Evolutionary conservation across 2,888 invertebrate species (phyloP), one percentile per base, ranked within the genome.

Genomic region (Pyrochroa serraticornis): DNA sequence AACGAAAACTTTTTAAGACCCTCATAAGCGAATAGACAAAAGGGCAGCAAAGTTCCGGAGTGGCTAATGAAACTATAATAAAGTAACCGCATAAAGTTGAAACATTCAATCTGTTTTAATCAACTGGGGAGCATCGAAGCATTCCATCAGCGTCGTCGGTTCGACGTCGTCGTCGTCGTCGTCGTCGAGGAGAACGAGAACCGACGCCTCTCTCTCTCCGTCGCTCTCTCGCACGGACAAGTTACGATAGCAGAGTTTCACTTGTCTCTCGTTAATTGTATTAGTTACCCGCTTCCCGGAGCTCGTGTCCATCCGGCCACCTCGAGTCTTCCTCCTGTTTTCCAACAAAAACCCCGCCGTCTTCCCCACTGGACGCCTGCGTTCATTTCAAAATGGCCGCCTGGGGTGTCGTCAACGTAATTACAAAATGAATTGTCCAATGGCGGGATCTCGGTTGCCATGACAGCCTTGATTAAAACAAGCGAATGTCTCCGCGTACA

Each of bases 371-470:
- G 79, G 76, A 63, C 75, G 75, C 68, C 72, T 75, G 77, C 71
- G 72, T 75, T 75, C 77, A 72, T 76, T 78, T 75, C 79, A 80
- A 80, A 79, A 80, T 80, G 80, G 80, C 80, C 79, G 80, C 79
- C 80, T 78, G 69, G 80, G 80, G 80, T 80, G 80, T 80, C 80
- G 80, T 80, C 80, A 79, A 75, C 79, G 80, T 80, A 80, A 80
- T 80, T 80, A 80, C 80, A 76, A 80, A 80, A 58, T 77, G 77
- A 77, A 80, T 80, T 80, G 80, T 79, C 80, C 80, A 80, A 80
- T 80, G 79, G 79, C 79, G 77, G 79, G 78, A 78, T 79, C 79
- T 78, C 77, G 77, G 79, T 79, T 79, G 77, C 79, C 79, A 79
- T 79, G 79, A 79, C 79, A 77, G 79, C 79, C 74, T 79, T 79